Base-by-base conservation (phyloP, 2,797 vertebrate genomes). In the Geotrypetes seraphini region DNA sequence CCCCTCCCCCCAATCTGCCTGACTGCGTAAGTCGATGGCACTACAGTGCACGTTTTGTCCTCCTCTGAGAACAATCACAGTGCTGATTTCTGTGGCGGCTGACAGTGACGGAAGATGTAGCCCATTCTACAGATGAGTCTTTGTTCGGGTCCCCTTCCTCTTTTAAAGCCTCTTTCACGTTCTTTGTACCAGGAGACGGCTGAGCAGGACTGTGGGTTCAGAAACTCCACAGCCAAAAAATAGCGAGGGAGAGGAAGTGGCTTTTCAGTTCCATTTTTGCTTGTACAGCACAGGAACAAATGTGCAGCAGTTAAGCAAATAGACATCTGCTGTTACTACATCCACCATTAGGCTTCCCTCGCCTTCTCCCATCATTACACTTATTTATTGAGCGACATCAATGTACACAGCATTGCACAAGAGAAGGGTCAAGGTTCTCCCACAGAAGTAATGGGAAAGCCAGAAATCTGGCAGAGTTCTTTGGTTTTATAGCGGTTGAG, bases 91-190 rank as follows among this genome's bases (percentile, higher is more conserved):
- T 53, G 10, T 20, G 13, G 16, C n/a, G 42, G 35, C 36, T 49
- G 60, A 63, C 55, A 47, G 63, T 45, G 66, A 59, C 52, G 52
- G 70, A 52, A 40, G 63, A 53, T 28, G n/a, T 19, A 33, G 43
- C 37, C 41, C 54, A 8, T 27, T 49, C 37, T 45, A 50, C 28
- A 29, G 50, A 64, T 77, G 69, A 72, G 68, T 31, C 64, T 23
- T 1, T 28, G 63, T 60, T 70, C 70, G 72, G 66, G 73, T 48
- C 44, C 19, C 49, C 50, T 47, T 60, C 32, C 56, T 68, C 69
- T 66, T 66, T 63, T 73, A 66, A 69, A 73, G 54, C 57, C 58
- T 65, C 75, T 71, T 73, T 75, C 68, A 70, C 70, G n/a, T n/a
- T n/a, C n/a, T 73, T 66, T 66, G 65, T 34, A 31, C 48, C 57